Percentiles rank a stretch among this genome's conserved stretches.
phyloP scores from a whole-genome alignment of 2,113 vertebrate species.

The Chamaea fasciata region DNA sequence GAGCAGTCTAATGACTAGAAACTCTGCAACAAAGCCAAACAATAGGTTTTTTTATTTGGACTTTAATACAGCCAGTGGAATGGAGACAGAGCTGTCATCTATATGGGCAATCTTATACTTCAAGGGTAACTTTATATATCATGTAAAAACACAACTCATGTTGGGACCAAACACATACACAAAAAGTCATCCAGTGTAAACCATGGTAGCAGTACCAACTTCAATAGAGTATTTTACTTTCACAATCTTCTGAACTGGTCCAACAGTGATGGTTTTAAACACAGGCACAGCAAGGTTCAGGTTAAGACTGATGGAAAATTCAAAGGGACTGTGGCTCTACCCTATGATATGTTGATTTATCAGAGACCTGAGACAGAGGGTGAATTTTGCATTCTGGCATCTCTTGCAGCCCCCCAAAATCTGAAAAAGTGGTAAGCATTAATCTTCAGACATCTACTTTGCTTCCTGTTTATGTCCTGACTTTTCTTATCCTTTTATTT shows the following conservation, averaged over 20 bases:
- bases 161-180: not conserved
- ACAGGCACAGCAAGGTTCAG: not conserved
- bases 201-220: not conserved
- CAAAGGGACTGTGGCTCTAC: not conserved
- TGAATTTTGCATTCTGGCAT: not conserved
- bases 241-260: not conserved
- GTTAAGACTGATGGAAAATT: not conserved
- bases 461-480: not conserved
- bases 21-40: not conserved
- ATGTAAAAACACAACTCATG: not conserved
- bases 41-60: not conserved
- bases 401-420: not conserved
- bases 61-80: not conserved
- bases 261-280: not conserved
- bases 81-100: not conserved
- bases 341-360: not conserved
- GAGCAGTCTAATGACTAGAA: not conserved
- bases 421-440: not conserved
- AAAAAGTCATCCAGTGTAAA: not conserved
- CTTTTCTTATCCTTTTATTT: not conserved
- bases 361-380: not conserved
- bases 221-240: not conserved
- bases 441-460: not conserved
- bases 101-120: not conserved
- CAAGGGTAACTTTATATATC: not conserved